These are phyloP conservation scores for Prenolepis imparis DNA, from an alignment of 2,888 invertebrate genomes.

Conservation along the genomic window DNA sequence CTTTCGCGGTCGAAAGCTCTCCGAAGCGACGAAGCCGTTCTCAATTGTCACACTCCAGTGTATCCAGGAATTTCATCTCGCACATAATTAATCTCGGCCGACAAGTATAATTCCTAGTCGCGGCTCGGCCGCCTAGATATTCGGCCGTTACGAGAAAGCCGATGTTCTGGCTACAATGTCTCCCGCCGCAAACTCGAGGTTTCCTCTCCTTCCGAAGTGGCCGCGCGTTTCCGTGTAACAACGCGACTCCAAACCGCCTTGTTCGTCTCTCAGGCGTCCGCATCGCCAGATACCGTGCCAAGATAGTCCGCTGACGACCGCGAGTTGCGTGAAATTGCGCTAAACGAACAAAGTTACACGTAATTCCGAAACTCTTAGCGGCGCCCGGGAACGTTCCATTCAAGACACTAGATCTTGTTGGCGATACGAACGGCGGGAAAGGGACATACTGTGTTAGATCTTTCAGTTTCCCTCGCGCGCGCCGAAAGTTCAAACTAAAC, in stretches of 20 bases:
- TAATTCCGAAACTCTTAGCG: slow-evolving; percentile 11
- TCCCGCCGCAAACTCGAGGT: slow-evolving; percentile 69
- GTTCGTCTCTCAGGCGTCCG: slow-evolving; percentile 48
- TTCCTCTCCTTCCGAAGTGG: slow-evolving; percentile 66
- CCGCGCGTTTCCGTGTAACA: slow-evolving; percentile 52
- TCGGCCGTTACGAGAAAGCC: slow-evolving; percentile 64
- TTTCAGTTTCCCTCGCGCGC: background rate
- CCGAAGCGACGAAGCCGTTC: slow-evolving; percentile 49
- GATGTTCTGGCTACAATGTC: slow-evolving; percentile 68
- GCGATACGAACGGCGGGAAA: background rate
- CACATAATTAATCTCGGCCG: slow-evolving; percentile 83
- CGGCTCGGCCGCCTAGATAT: slow-evolving; percentile 59
- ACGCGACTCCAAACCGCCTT: slow-evolving; percentile 30
- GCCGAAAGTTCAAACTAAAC: background rate
- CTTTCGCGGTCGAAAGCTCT: background rate
- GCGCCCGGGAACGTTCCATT: background rate
- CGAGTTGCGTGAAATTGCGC: slow-evolving; percentile 40
- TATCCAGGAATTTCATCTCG: slow-evolving; percentile 83
- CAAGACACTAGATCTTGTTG: background rate
- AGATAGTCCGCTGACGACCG: slow-evolving; percentile 52
- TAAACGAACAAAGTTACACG: slow-evolving; percentile 26
- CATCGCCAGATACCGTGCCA: slow-evolving; percentile 66
- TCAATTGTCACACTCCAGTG: slow-evolving; percentile 74
- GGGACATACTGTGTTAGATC: background rate
- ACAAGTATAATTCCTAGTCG: slow-evolving; percentile 79